These are phyloP conservation scores for Philopedon plagiatum DNA, from an alignment of 2,888 invertebrate genomes.

Conservation along the genomic window DNA sequence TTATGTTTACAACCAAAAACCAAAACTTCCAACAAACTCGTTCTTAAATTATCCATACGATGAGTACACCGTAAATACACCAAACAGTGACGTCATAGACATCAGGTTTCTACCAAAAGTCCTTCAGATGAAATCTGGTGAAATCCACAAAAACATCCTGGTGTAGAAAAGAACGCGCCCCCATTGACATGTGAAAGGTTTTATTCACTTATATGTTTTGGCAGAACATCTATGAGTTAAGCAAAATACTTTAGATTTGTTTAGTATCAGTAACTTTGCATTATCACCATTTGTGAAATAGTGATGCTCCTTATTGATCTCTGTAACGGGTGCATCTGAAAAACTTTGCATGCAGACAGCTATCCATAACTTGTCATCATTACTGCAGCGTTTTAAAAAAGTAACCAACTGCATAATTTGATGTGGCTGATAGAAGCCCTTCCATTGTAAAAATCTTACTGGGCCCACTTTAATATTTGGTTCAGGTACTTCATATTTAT, in stretches of 20 bases:
- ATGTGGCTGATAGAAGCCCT: conserved; percentile 70
- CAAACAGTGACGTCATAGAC: no score
- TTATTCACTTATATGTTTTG: conserved; percentile 51
- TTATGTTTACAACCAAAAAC: no score
- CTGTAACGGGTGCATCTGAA: conserved; percentile 71
- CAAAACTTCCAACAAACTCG: no score
- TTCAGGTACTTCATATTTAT: conserved; percentile 66
- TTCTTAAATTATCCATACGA: no score
- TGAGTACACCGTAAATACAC: no score
- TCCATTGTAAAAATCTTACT: conserved; percentile 68
- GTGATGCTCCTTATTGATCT: conserved; percentile 69
- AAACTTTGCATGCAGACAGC: conserved; percentile 73
- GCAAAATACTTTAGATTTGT: conserved; percentile 60
- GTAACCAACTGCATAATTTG: conserved; percentile 64
- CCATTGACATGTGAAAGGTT: no score
- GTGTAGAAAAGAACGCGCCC: no score
- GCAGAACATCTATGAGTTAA: conserved; percentile 50
- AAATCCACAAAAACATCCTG: no score
- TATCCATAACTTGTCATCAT: conserved; percentile 67
- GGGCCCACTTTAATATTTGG: conserved; percentile 63
- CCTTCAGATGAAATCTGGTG: no score
- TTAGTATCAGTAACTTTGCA: conserved; percentile 68
- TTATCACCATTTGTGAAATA: conserved; percentile 71
- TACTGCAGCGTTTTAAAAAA: conserved; percentile 25
- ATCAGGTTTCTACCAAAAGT: no score